Conservation (phyloP, 1,140 invertebrate species). For the Elymnias hypermnestra region DNA sequence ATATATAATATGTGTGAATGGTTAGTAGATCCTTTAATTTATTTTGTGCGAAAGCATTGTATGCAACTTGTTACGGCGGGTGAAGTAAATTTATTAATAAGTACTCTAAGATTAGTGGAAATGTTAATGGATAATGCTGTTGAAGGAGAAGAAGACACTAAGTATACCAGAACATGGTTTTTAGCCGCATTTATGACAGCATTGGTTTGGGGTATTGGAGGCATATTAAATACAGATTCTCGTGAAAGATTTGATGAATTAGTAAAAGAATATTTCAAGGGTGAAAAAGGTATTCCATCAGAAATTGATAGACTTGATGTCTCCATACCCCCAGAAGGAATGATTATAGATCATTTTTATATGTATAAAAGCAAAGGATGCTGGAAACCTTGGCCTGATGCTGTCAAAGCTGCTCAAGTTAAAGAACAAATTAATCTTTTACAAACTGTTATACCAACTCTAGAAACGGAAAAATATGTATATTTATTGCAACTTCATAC, state of each 20-base stretch:
- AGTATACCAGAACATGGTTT: slow-evolving; percentile 81
- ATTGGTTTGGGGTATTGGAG: slow-evolving; percentile 89
- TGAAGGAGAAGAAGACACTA: slow-evolving; percentile 80
- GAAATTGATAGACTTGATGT: slow-evolving; percentile 82
- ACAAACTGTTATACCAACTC: slow-evolving; percentile 88
- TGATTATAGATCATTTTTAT: slow-evolving; percentile 89
- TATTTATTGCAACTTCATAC: slow-evolving; percentile 83
- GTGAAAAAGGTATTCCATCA: slow-evolving; percentile 81
- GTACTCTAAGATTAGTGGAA: slow-evolving; percentile 84
- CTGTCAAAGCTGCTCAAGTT: slow-evolving; percentile 77
- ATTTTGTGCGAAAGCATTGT: slow-evolving; percentile 82
- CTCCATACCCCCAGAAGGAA: slow-evolving; percentile 83
- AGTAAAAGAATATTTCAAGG: slow-evolving; percentile 76
- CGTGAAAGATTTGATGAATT: slow-evolving; percentile 84
- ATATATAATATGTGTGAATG: slow-evolving; percentile 85
- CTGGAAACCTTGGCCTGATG: slow-evolving; percentile 87
- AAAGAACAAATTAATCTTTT: slow-evolving; percentile 82
- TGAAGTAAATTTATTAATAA: slow-evolving; percentile 84
- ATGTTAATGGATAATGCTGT: slow-evolving; percentile 86
- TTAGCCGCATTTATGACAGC: slow-evolving; percentile 87
- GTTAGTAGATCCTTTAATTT: slow-evolving; percentile 82
- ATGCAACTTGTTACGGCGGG: slow-evolving; percentile 82
- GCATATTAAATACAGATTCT: slow-evolving; percentile 84
- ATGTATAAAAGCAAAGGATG: slow-evolving; percentile 83
- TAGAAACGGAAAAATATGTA: slow-evolving; percentile 89